Conservation (phyloP, 2,797 vertebrate species). For the Menidia menidia region DNA sequence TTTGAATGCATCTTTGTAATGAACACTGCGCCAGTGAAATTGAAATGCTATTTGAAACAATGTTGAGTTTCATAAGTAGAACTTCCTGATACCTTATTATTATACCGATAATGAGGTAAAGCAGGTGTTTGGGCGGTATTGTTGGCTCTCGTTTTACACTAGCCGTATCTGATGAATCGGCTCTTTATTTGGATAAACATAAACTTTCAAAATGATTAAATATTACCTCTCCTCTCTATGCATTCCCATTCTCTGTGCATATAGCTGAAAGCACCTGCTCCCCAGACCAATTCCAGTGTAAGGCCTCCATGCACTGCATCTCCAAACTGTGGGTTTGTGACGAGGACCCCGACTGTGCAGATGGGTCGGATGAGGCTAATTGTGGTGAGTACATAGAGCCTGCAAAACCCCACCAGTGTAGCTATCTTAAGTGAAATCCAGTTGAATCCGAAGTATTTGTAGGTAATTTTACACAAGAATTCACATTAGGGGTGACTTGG, state of each 20-base stretch:
- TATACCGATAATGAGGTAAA: not conserved
- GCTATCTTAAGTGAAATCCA: not conserved
- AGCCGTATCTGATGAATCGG: not conserved
- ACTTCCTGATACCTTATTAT: slow-evolving; percentile 8
- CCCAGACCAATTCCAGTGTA: slow-evolving; percentile 96
- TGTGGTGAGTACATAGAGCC: slow-evolving; percentile 88
- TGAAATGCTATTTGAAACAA: slow-evolving; percentile 50
- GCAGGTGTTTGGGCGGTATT: slow-evolving; percentile 3
- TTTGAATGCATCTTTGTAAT: slow-evolving; percentile 63
- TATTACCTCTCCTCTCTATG: not conserved
- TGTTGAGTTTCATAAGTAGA: slow-evolving; percentile 24
- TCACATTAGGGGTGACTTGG: slow-evolving; percentile 19
- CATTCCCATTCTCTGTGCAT: slow-evolving; percentile 13
- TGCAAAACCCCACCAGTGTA: slow-evolving; percentile 52
- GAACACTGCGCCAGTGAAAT: slow-evolving; percentile 45
- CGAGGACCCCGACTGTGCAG: slow-evolving; percentile 96
- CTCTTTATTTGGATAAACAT: slow-evolving; percentile 9
- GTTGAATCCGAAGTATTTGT: slow-evolving; percentile 55
- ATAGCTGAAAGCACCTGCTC: slow-evolving; percentile 87
- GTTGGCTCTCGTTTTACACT: not conserved
- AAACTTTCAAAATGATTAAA: not conserved
- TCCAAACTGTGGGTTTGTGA: slow-evolving; percentile 99
- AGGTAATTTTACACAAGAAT: slow-evolving; percentile 64
- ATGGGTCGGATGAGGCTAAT: slow-evolving; percentile 96
- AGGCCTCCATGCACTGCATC: slow-evolving; percentile 95